phyloP scores from a whole-genome alignment of 1,140 invertebrate genomes.

The Aricia agestis region DNA sequence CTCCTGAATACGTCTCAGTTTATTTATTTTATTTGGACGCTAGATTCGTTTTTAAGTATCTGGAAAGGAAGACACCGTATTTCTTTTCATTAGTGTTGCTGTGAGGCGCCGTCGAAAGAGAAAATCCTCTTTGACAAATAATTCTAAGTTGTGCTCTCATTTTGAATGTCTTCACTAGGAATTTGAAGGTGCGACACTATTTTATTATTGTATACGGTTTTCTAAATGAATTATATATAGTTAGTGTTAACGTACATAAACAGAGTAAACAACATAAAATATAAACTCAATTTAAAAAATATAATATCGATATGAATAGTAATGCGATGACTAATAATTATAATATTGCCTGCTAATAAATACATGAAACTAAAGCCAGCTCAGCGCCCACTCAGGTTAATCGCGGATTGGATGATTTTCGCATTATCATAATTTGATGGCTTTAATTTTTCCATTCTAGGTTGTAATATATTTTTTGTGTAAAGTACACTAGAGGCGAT shows the following conservation, averaged over 20 bases:
- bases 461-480: too few relatives aligned
- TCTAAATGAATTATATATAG: background rate
- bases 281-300: too few relatives aligned
- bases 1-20: conserved; percentile 7
- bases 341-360: background rate
- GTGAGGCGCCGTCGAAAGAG: conserved; percentile 8
- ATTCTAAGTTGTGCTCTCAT: background rate
- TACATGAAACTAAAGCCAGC: background rate
- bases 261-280: too few relatives aligned
- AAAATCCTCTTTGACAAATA: conserved; percentile 13
- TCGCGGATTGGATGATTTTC: background rate
- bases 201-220: background rate
- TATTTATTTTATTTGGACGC: conserved; percentile 19
- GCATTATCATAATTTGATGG: background rate
- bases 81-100: conserved; percentile 32
- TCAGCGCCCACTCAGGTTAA: background rate
- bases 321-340: background rate
- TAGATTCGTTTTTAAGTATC: conserved; percentile 23
- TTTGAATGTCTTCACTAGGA: background rate
- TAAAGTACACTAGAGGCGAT: too few relatives aligned
- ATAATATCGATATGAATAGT: too few relatives aligned
- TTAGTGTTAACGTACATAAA: background rate
- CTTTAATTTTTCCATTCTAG: background rate
- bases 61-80: conserved; percentile 22
- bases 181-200: background rate